Evolutionary conservation across 2,797 vertebrate genomes (phyloP), one percentile per base, ranked within the genome.

Genomic region (Sebastes minor): DNA sequence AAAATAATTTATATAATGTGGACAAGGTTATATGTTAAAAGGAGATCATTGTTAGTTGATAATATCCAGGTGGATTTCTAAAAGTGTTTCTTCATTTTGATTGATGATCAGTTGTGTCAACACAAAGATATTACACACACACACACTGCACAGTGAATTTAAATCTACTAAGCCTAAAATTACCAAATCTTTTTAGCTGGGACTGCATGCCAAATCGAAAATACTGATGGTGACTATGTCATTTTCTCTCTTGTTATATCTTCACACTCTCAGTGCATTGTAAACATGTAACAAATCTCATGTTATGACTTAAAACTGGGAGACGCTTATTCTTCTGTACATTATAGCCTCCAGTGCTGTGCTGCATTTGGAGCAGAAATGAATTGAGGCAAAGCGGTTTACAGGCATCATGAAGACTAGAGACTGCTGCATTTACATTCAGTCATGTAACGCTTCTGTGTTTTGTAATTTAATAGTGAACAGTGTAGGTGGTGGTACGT

Each of bases 401-500:
- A 59, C 53, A 74, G 69, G 74, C 64, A 88, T 82, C 78, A 88
- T 42, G 71, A 87, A 83, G 60, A 71, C 74, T 71, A 63, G 63
- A 71, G 72, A 81, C 57, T 38, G 65, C 77, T 66, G 52, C 76
- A n/a, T 91, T 91, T 90, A 86, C 86, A 90, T 90, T 81, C 30
- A 88, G 85, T 86, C 86, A 78, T 86, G 85, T 81, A 84, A 81
- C 66, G 80, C 74, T 84, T 90, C 75, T 83, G 85, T 90, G 91
- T 93, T 92, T 92, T 89, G 83, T 88, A 86, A 91, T 91, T 91
- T 90, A 87, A 87, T 88, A 91, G 88, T 87, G 82, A 80, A 85
- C 80, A 85, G 91, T 94, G 93, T 94, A 94, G 93, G 94, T 90
- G 69, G 69, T 89, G 68, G 56, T 90, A 78, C 74, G 89, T 93